Evolutionary conservation across 2,797 vertebrate genomes (phyloP), one percentile per base, ranked within the genome.

Genomic region (Saguinus oedipus): DNA sequence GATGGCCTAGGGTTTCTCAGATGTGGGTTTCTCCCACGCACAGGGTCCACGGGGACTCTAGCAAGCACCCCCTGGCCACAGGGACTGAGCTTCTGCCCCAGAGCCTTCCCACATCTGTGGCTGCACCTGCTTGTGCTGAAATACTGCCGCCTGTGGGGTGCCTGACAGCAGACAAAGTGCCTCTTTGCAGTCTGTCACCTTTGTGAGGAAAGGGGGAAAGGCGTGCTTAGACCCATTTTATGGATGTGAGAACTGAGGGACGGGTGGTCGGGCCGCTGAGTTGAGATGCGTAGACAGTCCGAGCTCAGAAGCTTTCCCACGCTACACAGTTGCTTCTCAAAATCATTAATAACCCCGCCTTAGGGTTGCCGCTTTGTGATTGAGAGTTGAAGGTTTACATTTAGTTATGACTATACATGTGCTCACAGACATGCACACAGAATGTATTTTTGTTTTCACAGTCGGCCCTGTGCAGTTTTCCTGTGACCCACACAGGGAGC

Each of bases 251-350:
- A 27, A 20, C 74, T 5, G 48, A 64, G 76, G 75, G 33, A n/a
- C 20, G 14, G 72, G 15, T 7, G 11, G 46, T 13, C 0, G 0
- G 9, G 12, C 1, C 0, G 2, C 57, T 87, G 39, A 2, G 11
- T 1, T 17, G 33, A 30, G 10, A 44, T 7, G 26, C n/a, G 33
- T 5, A 19, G 59, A 46, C 8, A 0, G 0, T 12, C 17, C 4
- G 26, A 76, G 39, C 55, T 12, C 13, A 20, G 10, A 33, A 5
- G 7, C 46, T 24, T 86, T 50, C 12, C 30, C 27, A 17, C 3
- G 3, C 7, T 1, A 5, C 11, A 5, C 0, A 0, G 24, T 22
- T 19, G 36, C 74, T 78, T 26, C 20, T n/a, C 57, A 13, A 12
- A 53, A 30, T 9, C 64, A 9, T 68, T 68, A 19, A 2, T 19